A percentile compares a stretch with the other conserved stretches of the same genome.
Conservation (phyloP, 2,113 vertebrate genomes). For the Pomatostomus ruficeps region DNA sequence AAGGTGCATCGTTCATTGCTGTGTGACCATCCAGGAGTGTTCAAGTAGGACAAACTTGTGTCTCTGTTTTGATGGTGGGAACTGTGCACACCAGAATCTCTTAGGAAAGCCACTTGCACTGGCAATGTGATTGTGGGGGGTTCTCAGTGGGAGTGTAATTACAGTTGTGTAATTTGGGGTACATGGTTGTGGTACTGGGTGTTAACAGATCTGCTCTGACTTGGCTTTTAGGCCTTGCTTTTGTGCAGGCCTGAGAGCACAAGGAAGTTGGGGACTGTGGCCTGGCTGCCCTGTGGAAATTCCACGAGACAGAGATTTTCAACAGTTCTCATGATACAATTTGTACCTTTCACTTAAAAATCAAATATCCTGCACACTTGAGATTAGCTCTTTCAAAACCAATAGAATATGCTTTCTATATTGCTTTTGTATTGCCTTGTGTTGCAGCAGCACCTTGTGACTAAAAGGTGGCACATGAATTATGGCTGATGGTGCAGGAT, state of each 20-base stretch:
- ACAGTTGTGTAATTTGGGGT: background rate
- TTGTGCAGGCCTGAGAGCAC: background rate
- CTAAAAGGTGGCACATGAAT: background rate
- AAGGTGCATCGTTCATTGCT: background rate
- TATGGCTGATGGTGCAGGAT: background rate
- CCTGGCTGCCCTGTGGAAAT: background rate
- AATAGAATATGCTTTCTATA: background rate
- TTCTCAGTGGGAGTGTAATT: background rate
- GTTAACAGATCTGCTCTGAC: background rate
- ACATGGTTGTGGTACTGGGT: background rate
- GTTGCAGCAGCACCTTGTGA: background rate
- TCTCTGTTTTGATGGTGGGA: background rate
- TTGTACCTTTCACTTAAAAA: background rate
- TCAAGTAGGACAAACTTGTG: background rate
- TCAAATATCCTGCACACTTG: background rate
- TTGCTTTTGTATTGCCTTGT: too few relatives aligned
- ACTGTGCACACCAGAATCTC: background rate
- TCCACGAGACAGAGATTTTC: background rate
- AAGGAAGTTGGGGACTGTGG: background rate
- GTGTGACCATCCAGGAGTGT: background rate
- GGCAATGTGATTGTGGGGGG: background rate
- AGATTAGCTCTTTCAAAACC: background rate
- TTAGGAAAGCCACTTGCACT: background rate
- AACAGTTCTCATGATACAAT: background rate
- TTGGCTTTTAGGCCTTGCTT: background rate